Evolutionary conservation across 2,113 vertebrate genomes (phyloP).

Genomic region (Oxygymnocypris stewartii): DNA sequence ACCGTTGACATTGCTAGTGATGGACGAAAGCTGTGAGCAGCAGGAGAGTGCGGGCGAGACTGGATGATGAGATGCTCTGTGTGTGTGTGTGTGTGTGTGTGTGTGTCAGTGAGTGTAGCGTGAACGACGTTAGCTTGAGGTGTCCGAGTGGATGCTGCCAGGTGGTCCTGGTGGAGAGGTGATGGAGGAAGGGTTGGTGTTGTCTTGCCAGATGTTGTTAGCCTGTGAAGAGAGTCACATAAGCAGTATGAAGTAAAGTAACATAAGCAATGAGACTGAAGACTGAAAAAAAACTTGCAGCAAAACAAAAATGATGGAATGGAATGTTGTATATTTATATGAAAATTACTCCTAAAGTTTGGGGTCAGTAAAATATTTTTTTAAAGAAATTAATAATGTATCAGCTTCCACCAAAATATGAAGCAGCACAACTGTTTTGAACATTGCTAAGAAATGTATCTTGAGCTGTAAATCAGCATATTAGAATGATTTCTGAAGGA

Average conservation of each 20-base stretch:
- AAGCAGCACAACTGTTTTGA: neutral
- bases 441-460: neutral
- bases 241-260: neutral
- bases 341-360: neutral
- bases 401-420: neutral
- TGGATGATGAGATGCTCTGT: conserved; percentile 38
- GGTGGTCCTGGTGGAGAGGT: conserved; percentile 78
- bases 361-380: neutral
- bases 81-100: conserved; percentile 46
- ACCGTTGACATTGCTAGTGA: conserved; percentile 11
- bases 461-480: neutral
- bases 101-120: conserved; percentile 21
- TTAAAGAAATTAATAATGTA: neutral
- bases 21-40: conserved; percentile 25
- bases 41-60: conserved; percentile 30
- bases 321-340: neutral
- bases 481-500: neutral
- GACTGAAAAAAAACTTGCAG: neutral
- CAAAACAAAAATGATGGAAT: neutral
- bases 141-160: conserved; percentile 82
- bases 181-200: conserved; percentile 77
- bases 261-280: neutral
- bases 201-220: conserved; percentile 84
- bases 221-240: conserved; percentile 67
- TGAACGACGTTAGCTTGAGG: conserved; percentile 78